Evolutionary conservation across 2,113 vertebrate species (phyloP).

Genomic region (Ceyx margarethae): DNA sequence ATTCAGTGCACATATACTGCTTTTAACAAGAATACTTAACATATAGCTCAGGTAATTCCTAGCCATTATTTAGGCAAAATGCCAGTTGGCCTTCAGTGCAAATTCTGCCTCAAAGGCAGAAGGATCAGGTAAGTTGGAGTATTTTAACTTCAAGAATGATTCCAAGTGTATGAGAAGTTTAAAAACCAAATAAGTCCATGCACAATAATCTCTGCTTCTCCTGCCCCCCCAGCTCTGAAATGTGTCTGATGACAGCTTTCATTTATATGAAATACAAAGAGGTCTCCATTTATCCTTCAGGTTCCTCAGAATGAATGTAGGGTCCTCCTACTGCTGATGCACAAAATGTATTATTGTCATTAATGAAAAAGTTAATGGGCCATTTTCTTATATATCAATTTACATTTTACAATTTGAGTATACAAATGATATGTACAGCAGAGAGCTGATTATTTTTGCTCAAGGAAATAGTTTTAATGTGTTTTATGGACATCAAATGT

Average conservation of each 20-base stretch:
- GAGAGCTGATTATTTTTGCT: slow-evolving; percentile 90
- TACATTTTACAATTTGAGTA: slow-evolving; percentile 98
- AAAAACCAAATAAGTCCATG: slow-evolving; percentile 6
- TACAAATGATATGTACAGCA: slow-evolving; percentile 96
- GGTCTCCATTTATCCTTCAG: slow-evolving; percentile 74
- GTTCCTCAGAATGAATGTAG: slow-evolving; percentile 72
- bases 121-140: background rate
- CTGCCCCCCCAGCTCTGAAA: background rate
- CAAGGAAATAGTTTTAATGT: slow-evolving; percentile 98
- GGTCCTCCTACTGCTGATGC: slow-evolving; percentile 84
- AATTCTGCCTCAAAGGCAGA: slow-evolving; percentile 18
- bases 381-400: slow-evolving; percentile 99
- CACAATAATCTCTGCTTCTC: background rate
- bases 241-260: slow-evolving; percentile 55
- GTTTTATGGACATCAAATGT: slow-evolving; percentile 97
- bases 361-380: slow-evolving; percentile 99
- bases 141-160: slow-evolving; percentile 58
- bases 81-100: slow-evolving; percentile 19
- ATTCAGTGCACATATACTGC: slow-evolving; percentile 33
- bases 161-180: slow-evolving; percentile 26
- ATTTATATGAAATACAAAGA: slow-evolving; percentile 72
- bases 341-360: slow-evolving; percentile 98
- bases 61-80: slow-evolving; percentile 1
- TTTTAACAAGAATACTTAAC: slow-evolving; percentile 45
- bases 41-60: slow-evolving; percentile 35